Conservation (phyloP, 1,140 invertebrate genomes). For the Melanaphis sacchari region DNA sequence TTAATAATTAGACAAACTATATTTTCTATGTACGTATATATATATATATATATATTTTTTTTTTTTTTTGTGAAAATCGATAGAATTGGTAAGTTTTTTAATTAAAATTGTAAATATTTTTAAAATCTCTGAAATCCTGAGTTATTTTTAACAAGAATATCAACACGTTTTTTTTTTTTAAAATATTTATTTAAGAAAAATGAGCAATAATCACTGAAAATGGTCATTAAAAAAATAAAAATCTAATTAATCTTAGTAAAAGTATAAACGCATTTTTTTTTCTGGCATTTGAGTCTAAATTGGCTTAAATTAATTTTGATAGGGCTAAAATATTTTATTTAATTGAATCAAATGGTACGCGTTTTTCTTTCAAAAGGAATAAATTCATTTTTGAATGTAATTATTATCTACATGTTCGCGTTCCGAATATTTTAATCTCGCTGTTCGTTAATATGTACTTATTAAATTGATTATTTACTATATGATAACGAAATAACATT, state of each 20-base stretch:
- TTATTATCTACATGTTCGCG: neutral
- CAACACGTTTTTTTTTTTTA: too few relatives aligned
- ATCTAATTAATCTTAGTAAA: neutral
- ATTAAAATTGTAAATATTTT: too few relatives aligned
- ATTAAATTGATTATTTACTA: neutral
- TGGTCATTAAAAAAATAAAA: neutral
- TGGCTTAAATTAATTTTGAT: neutral
- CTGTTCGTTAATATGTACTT: neutral
- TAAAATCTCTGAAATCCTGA: too few relatives aligned
- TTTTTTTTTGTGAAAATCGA: too few relatives aligned
- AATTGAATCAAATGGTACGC: too few relatives aligned
- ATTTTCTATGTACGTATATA: too few relatives aligned
- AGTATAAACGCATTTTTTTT: neutral
- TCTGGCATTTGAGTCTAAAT: neutral
- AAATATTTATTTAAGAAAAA: neutral
- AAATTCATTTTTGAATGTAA: neutral
- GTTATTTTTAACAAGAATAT: neutral
- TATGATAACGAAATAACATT: neutral
- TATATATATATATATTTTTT: too few relatives aligned
- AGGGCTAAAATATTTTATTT: neutral
- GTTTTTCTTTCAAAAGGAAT: neutral
- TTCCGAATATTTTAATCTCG: neutral
- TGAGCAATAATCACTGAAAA: neutral
- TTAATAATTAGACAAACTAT: neutral
- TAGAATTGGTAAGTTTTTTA: too few relatives aligned